Conservation (phyloP, 2,113 vertebrate species). For the Arenaria interpres region DNA sequence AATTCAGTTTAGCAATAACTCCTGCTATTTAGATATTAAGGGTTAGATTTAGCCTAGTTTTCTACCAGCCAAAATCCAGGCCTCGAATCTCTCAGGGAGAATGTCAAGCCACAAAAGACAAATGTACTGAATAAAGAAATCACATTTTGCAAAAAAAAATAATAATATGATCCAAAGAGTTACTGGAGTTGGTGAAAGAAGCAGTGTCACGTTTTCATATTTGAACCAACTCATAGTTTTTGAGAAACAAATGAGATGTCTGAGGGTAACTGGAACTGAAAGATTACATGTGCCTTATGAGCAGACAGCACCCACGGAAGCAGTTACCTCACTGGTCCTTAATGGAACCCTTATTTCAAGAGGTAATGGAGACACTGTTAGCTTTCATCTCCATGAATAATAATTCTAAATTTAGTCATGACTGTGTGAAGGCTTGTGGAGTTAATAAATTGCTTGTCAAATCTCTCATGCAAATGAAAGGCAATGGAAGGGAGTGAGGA, state of each 20-base stretch:
- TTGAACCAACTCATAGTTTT: not conserved
- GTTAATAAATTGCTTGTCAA: conserved; percentile 62
- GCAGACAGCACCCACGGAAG: not conserved
- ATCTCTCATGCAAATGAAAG: not conserved
- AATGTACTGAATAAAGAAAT: conserved; percentile 15
- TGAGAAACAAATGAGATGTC: conserved; percentile 8
- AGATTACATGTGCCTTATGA: not conserved
- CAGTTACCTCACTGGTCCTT: conserved; percentile 27
- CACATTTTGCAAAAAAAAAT: not conserved
- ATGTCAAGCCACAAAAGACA: not conserved
- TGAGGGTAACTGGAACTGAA: conserved; percentile 31
- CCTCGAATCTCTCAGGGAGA: not conserved
- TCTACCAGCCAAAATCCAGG: not conserved
- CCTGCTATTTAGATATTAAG: conserved; percentile 13
- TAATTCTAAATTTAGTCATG: conserved; percentile 41
- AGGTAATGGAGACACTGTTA: conserved; percentile 34
- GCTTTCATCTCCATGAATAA: conserved; percentile 31
- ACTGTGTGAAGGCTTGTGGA: conserved; percentile 28
- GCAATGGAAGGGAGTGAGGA: not conserved
- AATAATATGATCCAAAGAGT: not conserved
- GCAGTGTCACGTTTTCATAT: not conserved
- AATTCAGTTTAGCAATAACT: conserved; percentile 37
- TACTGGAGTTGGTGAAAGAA: not conserved
- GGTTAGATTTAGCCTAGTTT: conserved; percentile 25
- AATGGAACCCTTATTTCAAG: conserved; percentile 42